These are phyloP conservation scores for Tribolium castaneum DNA, from an alignment of 1,140 invertebrate species.

Conservation along the genomic window DNA sequence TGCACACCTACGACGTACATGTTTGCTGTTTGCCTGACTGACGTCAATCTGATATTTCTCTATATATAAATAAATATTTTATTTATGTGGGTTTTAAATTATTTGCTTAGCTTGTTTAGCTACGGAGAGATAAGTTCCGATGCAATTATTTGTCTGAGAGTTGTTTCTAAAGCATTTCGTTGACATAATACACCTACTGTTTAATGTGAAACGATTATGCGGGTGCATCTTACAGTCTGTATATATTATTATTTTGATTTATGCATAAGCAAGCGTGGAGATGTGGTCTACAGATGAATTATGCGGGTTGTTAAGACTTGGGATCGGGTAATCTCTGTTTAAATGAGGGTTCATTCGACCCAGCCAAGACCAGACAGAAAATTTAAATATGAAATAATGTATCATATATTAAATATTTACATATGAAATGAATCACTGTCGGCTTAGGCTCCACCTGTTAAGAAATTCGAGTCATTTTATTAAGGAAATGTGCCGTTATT, in stretches of 20 bases:
- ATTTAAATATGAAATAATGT: slow-evolving; percentile 26
- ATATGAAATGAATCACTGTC: slow-evolving; percentile 1
- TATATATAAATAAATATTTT: no score
- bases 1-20: no score
- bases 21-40: no score
- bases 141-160: neutral
- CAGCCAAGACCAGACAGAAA: slow-evolving; percentile 9
- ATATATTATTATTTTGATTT: slow-evolving; percentile 45
- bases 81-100: neutral
- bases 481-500: neutral
- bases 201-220: slow-evolving; percentile 33
- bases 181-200: neutral
- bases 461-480: neutral
- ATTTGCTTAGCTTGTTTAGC: neutral
- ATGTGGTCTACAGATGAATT: slow-evolving; percentile 40
- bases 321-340: slow-evolving; percentile 24
- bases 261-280: slow-evolving; percentile 33
- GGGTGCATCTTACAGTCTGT: slow-evolving; percentile 39
- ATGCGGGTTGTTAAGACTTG: slow-evolving; percentile 45
- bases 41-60: no score
- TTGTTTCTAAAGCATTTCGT: neutral
- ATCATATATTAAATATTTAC: slow-evolving; percentile 17
- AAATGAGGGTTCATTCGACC: slow-evolving; percentile 22
- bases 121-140: neutral
- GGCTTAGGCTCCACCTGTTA: neutral